These are phyloP conservation scores for Euclidia mi DNA, from an alignment of 2,888 invertebrate genomes.

Conservation along the genomic window DNA sequence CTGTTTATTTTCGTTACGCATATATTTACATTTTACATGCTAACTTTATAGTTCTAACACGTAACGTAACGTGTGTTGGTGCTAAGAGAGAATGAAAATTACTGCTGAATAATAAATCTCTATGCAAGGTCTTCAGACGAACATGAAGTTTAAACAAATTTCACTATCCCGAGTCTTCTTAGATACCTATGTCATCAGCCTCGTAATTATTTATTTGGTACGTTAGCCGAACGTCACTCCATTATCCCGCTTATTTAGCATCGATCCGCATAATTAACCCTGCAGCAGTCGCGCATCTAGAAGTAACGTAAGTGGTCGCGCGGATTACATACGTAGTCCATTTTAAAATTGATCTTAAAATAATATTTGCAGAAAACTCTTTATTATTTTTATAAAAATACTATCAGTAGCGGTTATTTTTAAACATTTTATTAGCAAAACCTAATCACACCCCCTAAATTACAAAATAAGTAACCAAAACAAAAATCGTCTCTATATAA, in stretches of 20 bases:
- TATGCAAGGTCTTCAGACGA: background rate
- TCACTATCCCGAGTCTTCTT: background rate
- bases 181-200: background rate
- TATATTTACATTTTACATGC: constrained; percentile 12
- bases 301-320: too few relatives aligned
- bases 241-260: constrained; percentile 32
- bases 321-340: too few relatives aligned
- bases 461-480: too few relatives aligned
- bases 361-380: too few relatives aligned
- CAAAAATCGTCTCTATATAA: too few relatives aligned
- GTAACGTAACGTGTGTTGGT: constrained; percentile 5
- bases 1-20: constrained; percentile 17
- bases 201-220: constrained; percentile 33
- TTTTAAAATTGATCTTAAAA: too few relatives aligned
- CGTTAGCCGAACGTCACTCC: constrained; percentile 42
- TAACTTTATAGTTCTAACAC: constrained; percentile 3
- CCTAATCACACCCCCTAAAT: too few relatives aligned
- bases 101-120: constrained; percentile 4
- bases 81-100: constrained; percentile 9
- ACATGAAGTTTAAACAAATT: constrained; percentile 24
- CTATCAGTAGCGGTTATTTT: too few relatives aligned
- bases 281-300: too few relatives aligned
- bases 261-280: constrained; percentile 30
- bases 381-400: too few relatives aligned
- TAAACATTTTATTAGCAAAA: too few relatives aligned